Evolutionary conservation across 2,113 vertebrate species (phyloP), one percentile per base, ranked within the genome.

Genomic region (Cyprinodon tularosa): DNA sequence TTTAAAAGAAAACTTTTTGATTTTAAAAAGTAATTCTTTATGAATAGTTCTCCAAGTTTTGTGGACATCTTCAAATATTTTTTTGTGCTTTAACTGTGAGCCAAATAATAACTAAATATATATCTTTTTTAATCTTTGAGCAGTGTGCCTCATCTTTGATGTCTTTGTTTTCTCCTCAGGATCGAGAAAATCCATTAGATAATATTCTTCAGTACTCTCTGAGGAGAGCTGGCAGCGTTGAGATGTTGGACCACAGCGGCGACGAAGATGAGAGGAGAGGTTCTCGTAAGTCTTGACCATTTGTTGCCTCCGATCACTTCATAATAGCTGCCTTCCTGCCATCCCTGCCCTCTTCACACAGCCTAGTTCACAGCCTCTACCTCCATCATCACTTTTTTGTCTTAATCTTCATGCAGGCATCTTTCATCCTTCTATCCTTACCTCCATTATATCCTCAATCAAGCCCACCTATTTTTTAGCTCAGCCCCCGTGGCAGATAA

Each of bases 161-260:
- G 59, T 20, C 9, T 13, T 15, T 79, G 45, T 68, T 3, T 38
- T 71, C 13, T 68, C 50, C 20, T 3, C 17, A 98, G 97, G 96
- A 97, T 63, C 90, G 94, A 12, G 97, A 98, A 79, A 97, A 97
- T 84, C 96, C 97, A 0, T 37, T 97, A 71, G 96, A 96, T 48
- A 92, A 94, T 0, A 94, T 96, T 1, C 93, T 95, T 8, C 92
- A 95, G 44, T 95, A 94, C 84, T 94, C 94, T 4, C 82, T 95
- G 90, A 92, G 83, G 7, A 91, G 90, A 64, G 89, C 94, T 0
- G 93, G 88, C 78, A 93, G 72, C 12, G 84, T 94, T 12, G 96
- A 97, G 68, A 89, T 96, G 85, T 70, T 93, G 76, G 96, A 97
- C 29, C 91, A 96, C 71, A 97, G 96, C 2, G 96, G 94, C 12